These are phyloP conservation scores for Myrmophylax atrothorax DNA, from an alignment of 2,113 vertebrate genomes.

Conservation along the genomic window DNA sequence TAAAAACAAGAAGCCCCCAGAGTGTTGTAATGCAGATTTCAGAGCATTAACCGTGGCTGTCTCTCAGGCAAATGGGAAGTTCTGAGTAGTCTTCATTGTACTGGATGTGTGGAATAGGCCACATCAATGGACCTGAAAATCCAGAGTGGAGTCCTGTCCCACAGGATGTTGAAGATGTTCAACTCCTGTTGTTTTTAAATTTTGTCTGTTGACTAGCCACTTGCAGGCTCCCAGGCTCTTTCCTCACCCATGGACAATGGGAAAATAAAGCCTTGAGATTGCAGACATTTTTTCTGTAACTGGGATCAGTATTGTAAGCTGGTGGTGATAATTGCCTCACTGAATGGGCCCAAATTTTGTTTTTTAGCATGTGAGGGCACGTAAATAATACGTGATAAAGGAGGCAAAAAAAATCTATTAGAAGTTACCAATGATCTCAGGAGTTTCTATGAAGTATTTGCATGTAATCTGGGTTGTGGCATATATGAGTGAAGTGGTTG, in stretches of 20 bases:
- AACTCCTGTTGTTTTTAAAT: background rate
- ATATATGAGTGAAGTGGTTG: background rate
- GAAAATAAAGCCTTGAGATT: background rate
- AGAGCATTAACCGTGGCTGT: background rate
- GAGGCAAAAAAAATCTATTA: background rate
- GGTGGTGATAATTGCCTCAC: background rate
- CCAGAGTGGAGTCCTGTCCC: background rate
- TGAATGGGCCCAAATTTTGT: background rate
- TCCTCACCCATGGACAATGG: background rate
- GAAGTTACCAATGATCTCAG: background rate
- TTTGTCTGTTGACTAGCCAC: background rate
- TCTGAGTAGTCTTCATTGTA: background rate
- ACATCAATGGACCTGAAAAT: background rate
- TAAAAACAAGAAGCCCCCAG: background rate
- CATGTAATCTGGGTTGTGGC: background rate
- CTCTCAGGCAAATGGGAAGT: constrained; percentile 1
- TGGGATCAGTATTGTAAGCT: background rate
- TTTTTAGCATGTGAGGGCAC: background rate
- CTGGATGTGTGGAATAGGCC: background rate
- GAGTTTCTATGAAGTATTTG: background rate
- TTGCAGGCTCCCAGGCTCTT: background rate
- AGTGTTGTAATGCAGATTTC: constrained; percentile 21
- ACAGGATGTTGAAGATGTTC: background rate
- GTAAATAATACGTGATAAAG: background rate
- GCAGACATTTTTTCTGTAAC: background rate